Percentiles rank a stretch among this genome's conserved stretches.
Evolutionary conservation across 2,888 invertebrate species (phyloP).

Genomic region (Nymphalis polychloros): DNA sequence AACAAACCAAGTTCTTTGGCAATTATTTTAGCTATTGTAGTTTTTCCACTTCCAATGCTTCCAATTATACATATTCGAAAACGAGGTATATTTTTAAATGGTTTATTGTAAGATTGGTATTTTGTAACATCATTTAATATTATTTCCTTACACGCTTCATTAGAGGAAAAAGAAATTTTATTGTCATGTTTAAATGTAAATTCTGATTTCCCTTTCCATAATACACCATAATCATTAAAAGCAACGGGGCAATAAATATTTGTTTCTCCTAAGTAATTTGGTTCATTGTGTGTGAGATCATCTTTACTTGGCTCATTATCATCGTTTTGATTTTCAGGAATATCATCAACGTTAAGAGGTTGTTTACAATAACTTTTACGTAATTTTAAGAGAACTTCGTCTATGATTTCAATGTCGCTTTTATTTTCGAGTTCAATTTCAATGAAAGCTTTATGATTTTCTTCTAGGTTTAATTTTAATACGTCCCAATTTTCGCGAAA

Average conservation of each 20-base stretch:
- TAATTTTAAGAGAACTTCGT: conserved; percentile 62
- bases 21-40: conserved; percentile 71
- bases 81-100: conserved; percentile 70
- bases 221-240: conserved; percentile 73
- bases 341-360: conserved; percentile 54
- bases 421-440: conserved; percentile 75
- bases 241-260: conserved; percentile 83
- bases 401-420: conserved; percentile 61
- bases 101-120: conserved; percentile 72
- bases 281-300: conserved; percentile 54
- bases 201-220: conserved; percentile 84
- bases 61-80: conserved; percentile 83
- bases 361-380: conserved; percentile 60
- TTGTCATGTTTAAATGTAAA: conserved; percentile 76
- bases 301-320: conserved; percentile 53
- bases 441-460: conserved; percentile 59
- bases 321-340: conserved; percentile 48
- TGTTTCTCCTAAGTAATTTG: conserved; percentile 80
- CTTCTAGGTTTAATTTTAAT: conserved; percentile 70
- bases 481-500: conserved; percentile 66
- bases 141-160: conserved; percentile 67
- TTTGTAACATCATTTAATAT: conserved; percentile 77
- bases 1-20: conserved; percentile 80
- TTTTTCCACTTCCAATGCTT: conserved; percentile 78
- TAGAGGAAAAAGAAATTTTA: conserved; percentile 79